Base-by-base conservation (phyloP, 1,140 invertebrate species). In the Temnothorax curvispinosus region DNA sequence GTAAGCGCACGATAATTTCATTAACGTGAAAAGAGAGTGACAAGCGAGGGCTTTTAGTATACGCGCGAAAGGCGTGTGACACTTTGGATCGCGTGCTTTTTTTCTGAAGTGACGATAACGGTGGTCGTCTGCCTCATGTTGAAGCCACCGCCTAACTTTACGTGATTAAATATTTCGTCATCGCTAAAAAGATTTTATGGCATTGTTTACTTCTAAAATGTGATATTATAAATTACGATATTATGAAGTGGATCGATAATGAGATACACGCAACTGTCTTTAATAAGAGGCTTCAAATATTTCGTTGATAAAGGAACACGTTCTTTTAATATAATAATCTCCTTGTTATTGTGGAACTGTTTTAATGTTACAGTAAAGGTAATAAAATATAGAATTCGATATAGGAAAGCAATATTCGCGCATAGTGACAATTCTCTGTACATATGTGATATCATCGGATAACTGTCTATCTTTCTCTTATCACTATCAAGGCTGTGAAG, bases 1-100 rank as follows among this genome's bases (percentile, higher is more conserved):
- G 87, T 90, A 93, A 93, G 91, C 72, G 77, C 69, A 74, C 87
- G 88, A 91, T 93, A 93, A 94, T 93, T 92, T 91, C 86, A 92
- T 92, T 93, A 93, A 92, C 88, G 78, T 82, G 52, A 54, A 84
- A 75, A 85, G 69, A 85, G 69, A 88, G 35, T 35, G 69, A 77
- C 85, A 35, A 18, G 35, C 41, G 52, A 56, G 52, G 56, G 54
- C 21, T 64, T 77, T 82, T 60, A 72, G 41, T 71, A 75, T 62
- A 47, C 27, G 44, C 78, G 78, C 80, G 52, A 74, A 82, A 82
- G 38, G 27, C 69, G 27, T 47, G 47, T 75, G 41, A 84, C 41
- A 84, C 54, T 84, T 84, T 60, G 32, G 41, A 84, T 4, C 38
- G 80, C 74, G 38, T 15, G 38, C 27, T 84, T 75, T 74, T 50